Base-by-base conservation (phyloP, 2,797 vertebrate species). In the Acanthurus lineatus region DNA sequence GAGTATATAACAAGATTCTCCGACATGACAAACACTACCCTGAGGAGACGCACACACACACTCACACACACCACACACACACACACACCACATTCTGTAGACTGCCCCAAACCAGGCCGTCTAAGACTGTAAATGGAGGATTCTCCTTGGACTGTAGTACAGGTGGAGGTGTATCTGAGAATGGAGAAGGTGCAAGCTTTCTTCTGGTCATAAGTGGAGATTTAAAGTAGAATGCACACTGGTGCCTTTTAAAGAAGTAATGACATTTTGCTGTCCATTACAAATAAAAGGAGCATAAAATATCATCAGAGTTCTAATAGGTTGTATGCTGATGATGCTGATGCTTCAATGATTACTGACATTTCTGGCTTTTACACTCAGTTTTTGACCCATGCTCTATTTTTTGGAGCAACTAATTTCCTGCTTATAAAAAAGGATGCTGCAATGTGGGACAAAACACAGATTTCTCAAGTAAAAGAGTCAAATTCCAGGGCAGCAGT, bases 1-100 rank as follows among this genome's bases (percentile, higher is more conserved):
- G 88, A 92, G 94, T 95, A 95, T 94, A 95, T 95, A 95, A 95
- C 95, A 95, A 95, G 95, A 95, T 95, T 93, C 92, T 86, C 81
- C 38, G 82, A 94, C 89, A 92, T 95, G 95, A 95, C 94, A 95
- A 95, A 95, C 94, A 92, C 89, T 90, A 93, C 93, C 95, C 93
- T 56, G 83, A 95, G 94, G 94, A 95, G 86, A 91, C 79, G 83
- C 81, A 85, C 83, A 71, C 86, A 70, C 79, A 84, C 82, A 89
- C 78, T 84, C 82, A 90, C 79, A 85, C 81, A 58, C 85, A 70
- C 77, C 82, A 89, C 78, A 82, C 84, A 66, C 77, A 85, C 69
- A 32, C 53, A 59, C 35, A 89, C 77, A 81, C 83, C 85, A 64
- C 80, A 84, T 66, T 73, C 79, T 82, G 54, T 69, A 77, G 83